A percentile compares a stretch with the other conserved stretches of the same genome.
Conservation (phyloP, 2,797 vertebrate species). For the Orestias chungarensis region DNA sequence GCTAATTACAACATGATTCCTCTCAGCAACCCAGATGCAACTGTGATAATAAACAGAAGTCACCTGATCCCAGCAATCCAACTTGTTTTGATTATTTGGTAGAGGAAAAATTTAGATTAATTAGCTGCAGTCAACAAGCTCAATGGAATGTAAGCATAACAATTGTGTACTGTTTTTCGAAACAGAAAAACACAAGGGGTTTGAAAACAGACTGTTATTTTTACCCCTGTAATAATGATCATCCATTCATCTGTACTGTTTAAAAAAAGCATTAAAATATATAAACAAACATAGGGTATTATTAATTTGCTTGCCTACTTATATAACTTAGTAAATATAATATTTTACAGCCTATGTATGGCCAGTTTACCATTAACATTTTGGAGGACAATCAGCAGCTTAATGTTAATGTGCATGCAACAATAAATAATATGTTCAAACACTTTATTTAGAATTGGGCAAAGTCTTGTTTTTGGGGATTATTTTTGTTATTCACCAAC, state of each 20-base stretch:
- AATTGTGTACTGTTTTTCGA: constrained; percentile 26
- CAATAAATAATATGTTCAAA: neutral
- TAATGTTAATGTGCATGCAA: neutral
- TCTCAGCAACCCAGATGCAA: constrained; percentile 33
- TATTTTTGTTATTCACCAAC: no score
- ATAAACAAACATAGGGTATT: neutral
- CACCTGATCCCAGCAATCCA: constrained; percentile 56
- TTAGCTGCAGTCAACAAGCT: constrained; percentile 60
- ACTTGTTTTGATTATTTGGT: constrained; percentile 56
- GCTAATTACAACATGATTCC: constrained; percentile 29
- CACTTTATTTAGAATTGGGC: no score
- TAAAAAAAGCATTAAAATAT: neutral
- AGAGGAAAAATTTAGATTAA: constrained; percentile 60
- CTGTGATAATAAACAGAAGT: constrained; percentile 51
- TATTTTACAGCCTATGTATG: neutral
- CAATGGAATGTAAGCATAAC: constrained; percentile 49
- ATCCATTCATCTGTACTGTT: neutral
- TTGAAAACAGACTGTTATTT: neutral
- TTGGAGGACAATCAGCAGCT: neutral
- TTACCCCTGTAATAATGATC: neutral
- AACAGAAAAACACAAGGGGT: constrained; percentile 24
- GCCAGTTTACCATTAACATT: neutral
- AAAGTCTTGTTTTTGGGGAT: no score
- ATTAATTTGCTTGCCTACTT: neutral
- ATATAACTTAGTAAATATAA: neutral